Base-by-base conservation (phyloP, 2,113 vertebrate species). In the Synchiropus splendidus region DNA sequence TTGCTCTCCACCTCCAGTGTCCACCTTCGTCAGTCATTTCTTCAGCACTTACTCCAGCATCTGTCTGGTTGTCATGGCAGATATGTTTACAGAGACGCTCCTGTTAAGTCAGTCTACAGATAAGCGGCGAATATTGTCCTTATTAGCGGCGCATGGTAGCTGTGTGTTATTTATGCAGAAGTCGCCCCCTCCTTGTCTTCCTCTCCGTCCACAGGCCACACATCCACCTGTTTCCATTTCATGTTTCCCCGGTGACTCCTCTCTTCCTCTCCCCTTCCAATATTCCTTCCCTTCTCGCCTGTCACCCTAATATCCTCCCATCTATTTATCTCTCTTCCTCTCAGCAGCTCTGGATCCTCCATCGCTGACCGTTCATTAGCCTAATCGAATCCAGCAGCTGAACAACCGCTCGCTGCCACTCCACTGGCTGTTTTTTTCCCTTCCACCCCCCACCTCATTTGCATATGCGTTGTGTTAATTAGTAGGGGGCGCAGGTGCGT, bases 381-480 rank as follows among this genome's bases (percentile, higher is more conserved):
- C 88, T 92, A 92, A 93, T 96, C 93, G 94, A 92, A 90, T 90
- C 90, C 89, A 91, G 88, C 91, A 94, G 89, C 89, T 94, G 89
- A 93, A 92, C 89, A 90, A 71, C 58, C 46, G 67, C 70, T 64
- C 58, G 85, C 90, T 91, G 93, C 89, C 90, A 90, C 91, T 91
- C 89, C 89, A 88, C 77, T 85, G 89, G 89, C 89, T 87, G 85
- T 84, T 87, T 79, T 84, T 84, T 88, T 86, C 56, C 14, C 13
- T 15, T 13, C 31, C 5, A 13, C 15, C 16, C 10, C 6, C 15
- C 38, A 56, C 54, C 53, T n/a, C 88, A 96, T 96, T 96, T 96
- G 92, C 92, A 96, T 96, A 92, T 94, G 89, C 88, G 88, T 73
- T 74, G 89, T 90, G 92, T 93, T 94, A 96, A 96, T 96, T 96